A percentile compares a stretch with the other conserved stretches of the same genome.
Conservation (phyloP, 2,113 vertebrate genomes). For the Struthio camelus region DNA sequence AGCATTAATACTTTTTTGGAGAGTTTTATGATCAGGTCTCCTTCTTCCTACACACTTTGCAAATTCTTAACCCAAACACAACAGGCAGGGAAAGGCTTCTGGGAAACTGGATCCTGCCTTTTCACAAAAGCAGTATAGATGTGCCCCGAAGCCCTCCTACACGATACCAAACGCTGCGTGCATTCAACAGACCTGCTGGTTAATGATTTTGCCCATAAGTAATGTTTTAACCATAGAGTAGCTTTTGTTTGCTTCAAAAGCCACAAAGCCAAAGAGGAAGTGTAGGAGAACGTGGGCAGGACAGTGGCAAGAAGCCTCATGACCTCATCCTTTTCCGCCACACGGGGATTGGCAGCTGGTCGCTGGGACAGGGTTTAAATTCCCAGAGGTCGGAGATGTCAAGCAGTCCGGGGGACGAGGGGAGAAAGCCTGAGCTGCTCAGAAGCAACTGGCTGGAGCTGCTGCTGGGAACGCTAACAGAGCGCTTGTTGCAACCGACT, state of each 20-base stretch:
- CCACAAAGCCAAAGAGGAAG: constrained; percentile 83
- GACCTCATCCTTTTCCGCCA: constrained; percentile 74
- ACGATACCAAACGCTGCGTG: neutral
- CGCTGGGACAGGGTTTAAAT: constrained; percentile 78
- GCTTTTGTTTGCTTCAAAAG: constrained; percentile 66
- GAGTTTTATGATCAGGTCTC: neutral
- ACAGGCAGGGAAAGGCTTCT: neutral
- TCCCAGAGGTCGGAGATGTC: constrained; percentile 17
- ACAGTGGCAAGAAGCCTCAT: constrained; percentile 68
- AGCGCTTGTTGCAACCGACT: neutral
- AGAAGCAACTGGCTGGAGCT: neutral
- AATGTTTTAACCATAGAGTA: constrained; percentile 68
- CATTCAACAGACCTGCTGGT: constrained; percentile 44
- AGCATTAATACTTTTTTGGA: neutral
- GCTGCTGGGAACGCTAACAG: neutral
- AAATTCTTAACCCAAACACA: neutral
- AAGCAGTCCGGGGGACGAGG: constrained; percentile 29
- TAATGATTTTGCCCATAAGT: constrained; percentile 73
- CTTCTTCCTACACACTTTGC: neutral
- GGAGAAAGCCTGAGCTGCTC: neutral
- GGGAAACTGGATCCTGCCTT: neutral
- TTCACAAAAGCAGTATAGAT: neutral
- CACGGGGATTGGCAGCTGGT: constrained; percentile 55
- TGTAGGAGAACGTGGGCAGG: constrained; percentile 77
- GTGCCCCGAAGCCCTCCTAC: constrained; percentile 27